Evolutionary conservation across 1,140 invertebrate genomes (phyloP).

Genomic region (honey bee (Apis mellifera)): Amel_HAv3.1 CM009931.2:4927001-4927500

Average conservation of each 20-base stretch:
- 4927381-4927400: neutral
- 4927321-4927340: neutral
- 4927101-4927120: slow-evolving; percentile 65
- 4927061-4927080: no score
- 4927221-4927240: slow-evolving; percentile 61
- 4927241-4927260: slow-evolving; percentile 48
- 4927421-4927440: no score
- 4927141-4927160: slow-evolving; percentile 74
- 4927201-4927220: slow-evolving; percentile 65
- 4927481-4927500: no score
- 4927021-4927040: neutral
- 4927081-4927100: no score
- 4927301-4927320: neutral
- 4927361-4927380: no score
- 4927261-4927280: slow-evolving; percentile 33
- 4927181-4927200: slow-evolving; percentile 78
- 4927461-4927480: no score
- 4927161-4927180: slow-evolving; percentile 68
- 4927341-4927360: no score
- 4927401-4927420: no score
- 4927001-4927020: slow-evolving; percentile 7
- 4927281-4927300: neutral
- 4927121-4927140: slow-evolving; percentile 67
- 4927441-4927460: no score
- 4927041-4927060: slow-evolving; percentile 31